Evolutionary conservation across 2,888 invertebrate species (phyloP).

Genomic region (Ectemnius lituratus): DNA sequence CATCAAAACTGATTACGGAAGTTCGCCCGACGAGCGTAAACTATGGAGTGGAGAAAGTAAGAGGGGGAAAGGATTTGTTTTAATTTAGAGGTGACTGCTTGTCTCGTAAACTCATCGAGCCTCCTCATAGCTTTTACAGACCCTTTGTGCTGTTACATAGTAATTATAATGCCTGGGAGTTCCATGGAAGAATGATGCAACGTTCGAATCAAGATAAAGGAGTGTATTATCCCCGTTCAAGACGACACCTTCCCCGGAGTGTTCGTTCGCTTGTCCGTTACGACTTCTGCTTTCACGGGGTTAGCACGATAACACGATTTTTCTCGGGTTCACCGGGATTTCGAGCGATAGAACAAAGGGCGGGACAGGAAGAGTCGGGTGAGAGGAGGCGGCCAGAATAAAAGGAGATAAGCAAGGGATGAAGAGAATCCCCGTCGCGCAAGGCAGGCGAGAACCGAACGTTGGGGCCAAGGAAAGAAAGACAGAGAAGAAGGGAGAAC

Average conservation of each 20-base stretch:
- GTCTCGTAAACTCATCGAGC: background rate
- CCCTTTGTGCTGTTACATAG: no score
- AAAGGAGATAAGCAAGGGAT: background rate
- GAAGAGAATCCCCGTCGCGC: no score
- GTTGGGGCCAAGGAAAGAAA: constrained; percentile 9
- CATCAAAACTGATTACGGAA: constrained; percentile 6
- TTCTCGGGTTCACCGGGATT: constrained; percentile 55
- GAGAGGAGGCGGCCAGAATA: background rate
- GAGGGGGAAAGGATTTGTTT: background rate
- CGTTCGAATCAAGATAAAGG: background rate
- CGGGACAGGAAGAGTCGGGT: background rate
- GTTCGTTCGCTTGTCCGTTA: constrained; percentile 13
- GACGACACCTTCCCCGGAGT: background rate
- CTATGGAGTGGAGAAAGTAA: background rate
- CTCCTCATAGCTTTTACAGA: background rate
- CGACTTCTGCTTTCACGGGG: constrained; percentile 54
- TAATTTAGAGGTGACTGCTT: background rate
- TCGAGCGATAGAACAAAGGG: constrained; percentile 24
- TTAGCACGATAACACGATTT: constrained; percentile 61
- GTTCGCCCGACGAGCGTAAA: background rate
- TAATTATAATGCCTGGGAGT: no score
- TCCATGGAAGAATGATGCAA: background rate
- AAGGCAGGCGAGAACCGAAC: constrained; percentile 1
- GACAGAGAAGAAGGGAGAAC: constrained; percentile 11
- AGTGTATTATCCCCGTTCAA: background rate